Evolutionary conservation across 2,113 vertebrate genomes (phyloP).

Genomic region (Macrotis lagotis): DNA sequence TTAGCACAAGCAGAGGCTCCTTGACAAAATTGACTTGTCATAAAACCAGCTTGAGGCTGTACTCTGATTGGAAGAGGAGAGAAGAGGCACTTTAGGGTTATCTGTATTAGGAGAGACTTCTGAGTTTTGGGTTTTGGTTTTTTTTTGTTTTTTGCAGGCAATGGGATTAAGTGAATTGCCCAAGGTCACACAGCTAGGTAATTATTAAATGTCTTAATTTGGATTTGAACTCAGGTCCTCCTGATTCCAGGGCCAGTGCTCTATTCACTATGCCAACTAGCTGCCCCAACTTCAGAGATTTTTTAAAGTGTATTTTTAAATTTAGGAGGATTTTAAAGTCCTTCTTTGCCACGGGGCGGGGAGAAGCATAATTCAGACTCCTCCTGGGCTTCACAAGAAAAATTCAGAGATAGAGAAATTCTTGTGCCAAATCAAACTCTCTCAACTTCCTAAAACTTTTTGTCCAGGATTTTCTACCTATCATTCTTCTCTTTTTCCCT

Average conservation of each 20-base stretch:
- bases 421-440: background rate
- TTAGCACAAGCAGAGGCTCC: background rate
- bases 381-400: background rate
- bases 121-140: too few relatives aligned
- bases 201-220: too few relatives aligned
- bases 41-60: background rate
- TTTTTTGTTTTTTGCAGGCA: too few relatives aligned
- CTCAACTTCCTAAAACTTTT: background rate
- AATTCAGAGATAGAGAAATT: background rate
- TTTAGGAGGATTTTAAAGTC: too few relatives aligned
- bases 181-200: too few relatives aligned
- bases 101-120: background rate
- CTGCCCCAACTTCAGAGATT: too few relatives aligned
- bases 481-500: background rate
- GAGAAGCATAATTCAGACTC: background rate
- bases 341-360: background rate
- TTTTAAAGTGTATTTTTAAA: background rate
- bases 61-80: background rate
- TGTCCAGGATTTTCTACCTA: background rate
- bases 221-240: too few relatives aligned
- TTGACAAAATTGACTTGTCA: background rate
- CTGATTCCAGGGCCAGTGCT: too few relatives aligned
- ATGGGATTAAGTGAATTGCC: too few relatives aligned
- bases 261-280: too few relatives aligned
- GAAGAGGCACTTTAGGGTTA: background rate